Percentiles rank a stretch among this genome's conserved stretches.
Conservation (phyloP, 2,797 vertebrate species). For the Microchirus variegatus region DNA sequence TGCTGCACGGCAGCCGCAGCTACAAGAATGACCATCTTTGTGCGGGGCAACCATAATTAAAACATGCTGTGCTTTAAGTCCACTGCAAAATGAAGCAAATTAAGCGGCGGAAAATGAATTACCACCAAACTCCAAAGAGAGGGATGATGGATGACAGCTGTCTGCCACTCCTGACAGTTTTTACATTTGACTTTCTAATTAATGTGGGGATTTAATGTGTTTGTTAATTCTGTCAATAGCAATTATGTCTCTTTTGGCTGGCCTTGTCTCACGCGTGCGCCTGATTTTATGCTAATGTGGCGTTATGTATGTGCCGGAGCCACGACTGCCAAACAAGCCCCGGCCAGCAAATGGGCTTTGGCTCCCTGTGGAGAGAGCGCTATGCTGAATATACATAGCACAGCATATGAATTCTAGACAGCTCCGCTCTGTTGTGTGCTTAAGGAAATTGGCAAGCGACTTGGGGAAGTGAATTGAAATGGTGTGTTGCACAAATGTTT, state of each 20-base stretch:
- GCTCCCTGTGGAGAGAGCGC: constrained; percentile 64
- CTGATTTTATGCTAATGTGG: constrained; percentile 76
- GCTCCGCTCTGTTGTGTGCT: constrained; percentile 59
- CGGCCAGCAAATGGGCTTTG: constrained; percentile 69
- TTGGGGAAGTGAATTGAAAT: constrained; percentile 65
- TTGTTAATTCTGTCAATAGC: constrained; percentile 86
- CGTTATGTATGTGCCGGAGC: constrained; percentile 72
- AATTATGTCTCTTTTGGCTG: constrained; percentile 80
- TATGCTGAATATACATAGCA: constrained; percentile 69
- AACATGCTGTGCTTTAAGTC: constrained; percentile 61
- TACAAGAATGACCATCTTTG: constrained; percentile 43
- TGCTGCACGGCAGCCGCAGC: constrained; percentile 10
- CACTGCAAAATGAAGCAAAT: constrained; percentile 69
- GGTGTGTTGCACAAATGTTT: constrained; percentile 61
- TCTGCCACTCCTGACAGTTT: constrained; percentile 72
- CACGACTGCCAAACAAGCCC: constrained; percentile 69
- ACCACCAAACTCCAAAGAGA: constrained; percentile 75
- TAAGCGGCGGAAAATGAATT: constrained; percentile 68
- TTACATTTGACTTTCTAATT: constrained; percentile 84
- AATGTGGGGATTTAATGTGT: constrained; percentile 82
- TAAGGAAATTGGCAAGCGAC: constrained; percentile 74
- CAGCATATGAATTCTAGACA: constrained; percentile 67
- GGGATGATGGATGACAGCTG: constrained; percentile 80
- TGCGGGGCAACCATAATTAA: constrained; percentile 51
- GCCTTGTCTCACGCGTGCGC: constrained; percentile 49